A percentile compares a stretch with the other conserved stretches of the same genome.
Evolutionary conservation across 64 coral and sea anemone genomes (phyloP).

Genomic region (Catalaphyllia jardinei): DNA sequence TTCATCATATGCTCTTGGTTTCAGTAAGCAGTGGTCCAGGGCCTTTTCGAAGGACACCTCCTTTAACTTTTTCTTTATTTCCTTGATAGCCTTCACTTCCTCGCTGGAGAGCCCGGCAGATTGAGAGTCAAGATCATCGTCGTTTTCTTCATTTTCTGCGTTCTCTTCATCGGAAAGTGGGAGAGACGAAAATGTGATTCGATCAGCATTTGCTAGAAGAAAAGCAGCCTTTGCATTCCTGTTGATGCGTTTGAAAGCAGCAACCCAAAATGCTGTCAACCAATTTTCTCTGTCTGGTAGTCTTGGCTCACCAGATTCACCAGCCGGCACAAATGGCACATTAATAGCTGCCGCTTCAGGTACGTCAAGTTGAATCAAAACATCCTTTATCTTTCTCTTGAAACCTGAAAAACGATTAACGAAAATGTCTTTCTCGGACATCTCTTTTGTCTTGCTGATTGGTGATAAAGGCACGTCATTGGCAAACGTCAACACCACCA

Average conservation of each 20-base stretch:
- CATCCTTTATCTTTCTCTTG: constrained; percentile 2
- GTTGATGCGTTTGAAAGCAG: constrained; percentile 21
- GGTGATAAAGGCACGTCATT: constrained; percentile 16
- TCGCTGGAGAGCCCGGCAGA: neutral
- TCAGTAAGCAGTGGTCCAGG: neutral
- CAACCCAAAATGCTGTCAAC: constrained; percentile 37
- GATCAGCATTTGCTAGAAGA: neutral
- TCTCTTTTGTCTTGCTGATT: neutral
- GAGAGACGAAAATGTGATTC: neutral
- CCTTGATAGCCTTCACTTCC: neutral
- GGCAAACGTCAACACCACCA: constrained; percentile 54
- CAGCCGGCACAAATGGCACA: constrained; percentile 37
- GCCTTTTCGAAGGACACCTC: neutral
- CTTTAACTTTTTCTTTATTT: neutral
- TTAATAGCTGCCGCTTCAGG: neutral
- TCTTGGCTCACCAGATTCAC: neutral
- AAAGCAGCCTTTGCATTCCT: neutral
- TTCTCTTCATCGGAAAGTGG: neutral
- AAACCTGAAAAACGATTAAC: neutral
- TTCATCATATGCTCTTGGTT: neutral
- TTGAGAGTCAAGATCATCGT: neutral
- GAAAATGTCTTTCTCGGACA: neutral
- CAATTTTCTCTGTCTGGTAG: constrained; percentile 48
- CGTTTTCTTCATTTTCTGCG: neutral
- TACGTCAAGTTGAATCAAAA: neutral